Evolutionary conservation across 2,888 invertebrate genomes (phyloP), one percentile per base, ranked within the genome.

Genomic region (Phragmatobia fuliginosa): DNA sequence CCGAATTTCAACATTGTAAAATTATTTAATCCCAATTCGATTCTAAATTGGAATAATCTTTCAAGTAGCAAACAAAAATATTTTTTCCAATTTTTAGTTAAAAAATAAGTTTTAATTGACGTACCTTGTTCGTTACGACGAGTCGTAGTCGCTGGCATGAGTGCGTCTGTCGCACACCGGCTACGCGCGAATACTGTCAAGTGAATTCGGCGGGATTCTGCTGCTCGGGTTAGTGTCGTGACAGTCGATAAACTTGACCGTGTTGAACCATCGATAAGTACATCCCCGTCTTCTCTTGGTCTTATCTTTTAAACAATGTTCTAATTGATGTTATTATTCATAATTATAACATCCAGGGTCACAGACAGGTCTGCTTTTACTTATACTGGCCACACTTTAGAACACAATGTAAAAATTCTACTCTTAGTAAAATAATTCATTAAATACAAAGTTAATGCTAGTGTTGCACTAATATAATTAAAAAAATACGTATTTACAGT

Each of bases 131-230:
- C 89, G 86, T 76, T 76, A 66, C 72, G 87, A 77, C 73, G 78
- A 71, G 74, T 73, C 69, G 77, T 71, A 68, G 82, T 79, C 79
- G 87, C 74, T 76, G 88, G 85, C 92, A 91, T 92, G 76, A 73
- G 84, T 83, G 77, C 78, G 75, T 77, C 89, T 80, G 36, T 64
- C 84, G 77, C 89, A 86, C 88, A 90, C 91, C 87, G 89, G 89
- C 88, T 87, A 87, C 91, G 88, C 90, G 91, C 89, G 88, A 75
- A 78, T 83, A 91, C 92, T 92, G 90, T 77, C 83, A 78, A 75
- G 74, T 70, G 76, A 82, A 87, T 88, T 88, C 85, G 84, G 88
- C 88, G 89, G 87, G 88, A 88, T 84, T 82, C 81, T 81, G 78
- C 74, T 72, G 25, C 52, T 67, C 71, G 72, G 65, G 65, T 73